Base-by-base conservation (phyloP, 2,113 vertebrate species). In the Erpornis zantholeuca region DNA sequence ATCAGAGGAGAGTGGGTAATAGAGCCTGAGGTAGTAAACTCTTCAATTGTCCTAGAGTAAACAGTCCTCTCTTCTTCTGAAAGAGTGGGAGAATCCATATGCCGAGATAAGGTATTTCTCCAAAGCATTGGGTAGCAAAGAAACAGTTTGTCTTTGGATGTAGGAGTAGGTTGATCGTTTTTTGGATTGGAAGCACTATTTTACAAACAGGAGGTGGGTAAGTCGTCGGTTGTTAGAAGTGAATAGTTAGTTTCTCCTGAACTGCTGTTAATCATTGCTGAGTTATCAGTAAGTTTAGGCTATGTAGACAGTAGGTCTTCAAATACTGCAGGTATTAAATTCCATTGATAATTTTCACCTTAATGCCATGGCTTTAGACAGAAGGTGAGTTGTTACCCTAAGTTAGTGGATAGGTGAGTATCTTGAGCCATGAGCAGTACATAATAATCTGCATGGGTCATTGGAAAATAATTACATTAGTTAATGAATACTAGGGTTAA, bases 401-500 rank as follows among this genome's bases (percentile, higher is more conserved):
- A 63, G 27, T 80, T 86, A 94, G 71, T 64, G 82, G 56, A 80
- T 56, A 86, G 85, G 60, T 94, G 69, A 83, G 78, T 88, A 84
- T 90, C 86, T 87, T 84, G 28, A 93, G 40, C 90, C 71, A 78
- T 3, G 16, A 93, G 29, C 49, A 53, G n/a, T 68, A 86, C 60
- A 35, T 93, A 96, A 96, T 94, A 93, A 86, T 94, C 69, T 92
- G 44, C 86, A 83, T 3, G 88, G 88, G 36, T 92, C 77, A 90
- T 65, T 93, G 92, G 88, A 84, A 92, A 93, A 96, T 96, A 96
- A 96, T 95, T 94, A 90, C 44, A 64, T 88, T 88, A 86, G 93
- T 93, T 96, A 96, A 96, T 95, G 86, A 96, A 94, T 88, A 88
- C 88, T 78, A 60, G 91, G 91, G 76, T 96, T 96, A 93, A 96